phyloP scores from a whole-genome alignment of 1,140 invertebrate species.

The Monomorium pharaonis region DNA sequence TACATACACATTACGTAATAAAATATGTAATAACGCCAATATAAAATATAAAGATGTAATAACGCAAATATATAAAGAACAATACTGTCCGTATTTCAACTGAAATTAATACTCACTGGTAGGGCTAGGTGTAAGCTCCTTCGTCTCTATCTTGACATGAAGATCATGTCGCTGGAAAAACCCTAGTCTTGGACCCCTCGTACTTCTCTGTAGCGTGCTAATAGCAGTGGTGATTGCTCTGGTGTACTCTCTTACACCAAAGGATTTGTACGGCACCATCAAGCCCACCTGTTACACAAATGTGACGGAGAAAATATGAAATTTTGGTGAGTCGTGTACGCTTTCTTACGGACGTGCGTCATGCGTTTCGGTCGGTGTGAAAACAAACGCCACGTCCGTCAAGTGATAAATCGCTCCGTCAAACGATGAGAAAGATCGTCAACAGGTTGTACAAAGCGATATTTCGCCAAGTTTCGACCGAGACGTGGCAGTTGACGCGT shows the following conservation, averaged over 20 bases:
- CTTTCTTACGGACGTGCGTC: background rate
- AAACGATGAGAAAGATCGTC: constrained; percentile 25
- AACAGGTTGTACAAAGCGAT: constrained; percentile 39
- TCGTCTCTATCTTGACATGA: constrained; percentile 89
- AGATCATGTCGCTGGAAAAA: constrained; percentile 90
- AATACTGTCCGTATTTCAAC: background rate
- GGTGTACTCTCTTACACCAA: constrained; percentile 90
- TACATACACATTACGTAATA: background rate
- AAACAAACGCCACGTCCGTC: background rate
- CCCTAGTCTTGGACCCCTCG: constrained; percentile 86
- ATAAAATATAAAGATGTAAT: background rate
- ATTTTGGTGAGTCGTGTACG: constrained; percentile 8
- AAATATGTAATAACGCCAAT: background rate
- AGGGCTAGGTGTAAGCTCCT: constrained; percentile 91
- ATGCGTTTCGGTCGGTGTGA: background rate
- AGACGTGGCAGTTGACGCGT: constrained; percentile 12
- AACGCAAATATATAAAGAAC: background rate
- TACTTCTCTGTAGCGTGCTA: constrained; percentile 86
- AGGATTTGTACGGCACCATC: constrained; percentile 91
- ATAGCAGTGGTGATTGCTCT: constrained; percentile 90
- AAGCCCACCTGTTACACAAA: constrained; percentile 87
- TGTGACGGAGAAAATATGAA: background rate
- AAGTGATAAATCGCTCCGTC: constrained; percentile 14
- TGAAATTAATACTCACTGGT: constrained; percentile 87
- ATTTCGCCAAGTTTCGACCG: constrained; percentile 30